phyloP scores from a whole-genome alignment of 2,113 vertebrate species.

The Pogona vitticeps region DNA sequence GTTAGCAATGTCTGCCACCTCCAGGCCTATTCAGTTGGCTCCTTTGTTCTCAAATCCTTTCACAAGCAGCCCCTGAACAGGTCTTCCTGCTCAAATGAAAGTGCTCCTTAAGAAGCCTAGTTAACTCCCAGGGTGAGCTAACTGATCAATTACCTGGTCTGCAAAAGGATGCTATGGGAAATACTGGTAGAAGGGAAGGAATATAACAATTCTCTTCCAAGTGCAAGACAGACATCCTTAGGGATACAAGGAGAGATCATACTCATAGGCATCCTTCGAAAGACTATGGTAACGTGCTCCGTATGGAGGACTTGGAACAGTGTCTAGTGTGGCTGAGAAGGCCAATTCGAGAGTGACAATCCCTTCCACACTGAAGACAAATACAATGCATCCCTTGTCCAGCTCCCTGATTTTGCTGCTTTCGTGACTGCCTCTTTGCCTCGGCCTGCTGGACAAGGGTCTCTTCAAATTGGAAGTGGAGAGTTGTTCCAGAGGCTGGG shows the following conservation, averaged over 20 bases:
- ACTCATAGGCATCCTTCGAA: too few species aligned
- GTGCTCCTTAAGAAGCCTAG: neutral
- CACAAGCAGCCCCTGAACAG: neutral
- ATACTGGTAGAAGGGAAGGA: neutral
- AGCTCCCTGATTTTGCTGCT: too few species aligned
- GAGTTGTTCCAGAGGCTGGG: neutral
- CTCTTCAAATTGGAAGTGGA: too few species aligned
- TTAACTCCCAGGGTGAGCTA: neutral
- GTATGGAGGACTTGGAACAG: too few species aligned
- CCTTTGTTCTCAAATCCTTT: neutral
- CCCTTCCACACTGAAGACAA: too few species aligned
- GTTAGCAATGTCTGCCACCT: neutral
- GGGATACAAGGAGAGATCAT: neutral
- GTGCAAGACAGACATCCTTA: neutral
- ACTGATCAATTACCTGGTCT: neutral
- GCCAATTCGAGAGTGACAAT: too few species aligned
- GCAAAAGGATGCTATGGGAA: neutral
- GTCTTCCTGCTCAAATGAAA: neutral
- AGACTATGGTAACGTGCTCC: too few species aligned
- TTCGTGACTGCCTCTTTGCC: too few species aligned
- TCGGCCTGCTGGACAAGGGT: too few species aligned
- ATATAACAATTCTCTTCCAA: neutral
- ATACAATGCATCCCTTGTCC: too few species aligned
- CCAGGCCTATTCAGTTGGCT: neutral
- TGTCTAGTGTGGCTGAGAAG: too few species aligned